Evolutionary conservation across 2,888 invertebrate species (phyloP), one percentile per base, ranked within the genome.

Genomic region (Metacarcinus magister): DNA sequence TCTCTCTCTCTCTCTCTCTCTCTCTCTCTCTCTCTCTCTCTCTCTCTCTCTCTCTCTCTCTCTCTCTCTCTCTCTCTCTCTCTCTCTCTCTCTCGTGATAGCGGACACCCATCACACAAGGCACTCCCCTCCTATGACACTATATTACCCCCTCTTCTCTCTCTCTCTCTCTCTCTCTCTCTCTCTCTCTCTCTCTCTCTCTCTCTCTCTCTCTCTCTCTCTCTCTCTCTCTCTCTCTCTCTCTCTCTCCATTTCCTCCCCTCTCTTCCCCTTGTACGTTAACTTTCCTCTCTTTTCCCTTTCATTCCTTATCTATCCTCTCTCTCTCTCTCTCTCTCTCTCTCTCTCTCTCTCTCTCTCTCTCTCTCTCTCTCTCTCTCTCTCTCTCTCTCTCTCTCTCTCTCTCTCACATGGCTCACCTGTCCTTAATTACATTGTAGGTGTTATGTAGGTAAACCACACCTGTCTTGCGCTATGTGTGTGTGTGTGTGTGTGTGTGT

Each of bases 41-140:
- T n/a, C 67, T 67, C 67, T n/a, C 67, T 67, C 67, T 67, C n/a
- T 67, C n/a, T 67, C 67, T 67, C 67, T 67, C n/a, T 67, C n/a
- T 67, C 67, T 67, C 67, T 67, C 67, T 67, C 67, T n/a, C 67
- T 67, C 67, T n/a, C 67, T 67, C 67, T 67, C 23, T 67, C n/a
- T 67, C 67, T 67, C 67, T 67, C n/a, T 67, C n/a, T 67, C 67
- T 67, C 67, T 67, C 19, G n/a, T 67, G 54, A 54, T 54, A 54
- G 54, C 54, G 54, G 54, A 54, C 54, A 54, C 87, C 39, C 54
- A 54, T 54, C 54, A 54, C 54, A 54, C 54, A 54, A 54, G 54
- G 54, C 54, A 19, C 19, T 54, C 54, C 54, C 54, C 54, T 54
- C 54, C 13, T 13, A 54, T 54, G 54, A 54, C 54, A 54, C 54